phyloP scores from a whole-genome alignment of 2,797 vertebrate genomes.

The Aselliscus stoliczkanus region DNA sequence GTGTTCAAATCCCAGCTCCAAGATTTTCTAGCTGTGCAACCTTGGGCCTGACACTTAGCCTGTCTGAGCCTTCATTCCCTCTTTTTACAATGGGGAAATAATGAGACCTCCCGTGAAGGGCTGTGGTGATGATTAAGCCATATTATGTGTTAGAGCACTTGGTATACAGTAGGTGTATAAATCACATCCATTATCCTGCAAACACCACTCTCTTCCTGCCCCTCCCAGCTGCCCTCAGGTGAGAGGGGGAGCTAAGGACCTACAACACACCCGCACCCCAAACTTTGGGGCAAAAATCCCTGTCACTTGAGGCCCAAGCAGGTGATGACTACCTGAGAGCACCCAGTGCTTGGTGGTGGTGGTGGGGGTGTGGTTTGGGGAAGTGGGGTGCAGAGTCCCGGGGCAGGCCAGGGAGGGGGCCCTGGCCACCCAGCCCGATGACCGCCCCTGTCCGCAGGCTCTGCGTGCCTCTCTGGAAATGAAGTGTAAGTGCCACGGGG shows the following conservation, averaged over 20 bases:
- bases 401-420: conserved; percentile 28
- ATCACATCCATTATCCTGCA: neutral
- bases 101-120: neutral
- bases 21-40: neutral
- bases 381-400: neutral
- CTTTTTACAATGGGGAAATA: neutral
- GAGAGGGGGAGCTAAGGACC: neutral
- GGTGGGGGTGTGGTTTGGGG: neutral
- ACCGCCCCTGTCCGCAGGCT: conserved; percentile 81
- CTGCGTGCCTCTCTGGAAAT: conserved; percentile 93
- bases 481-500: conserved; percentile 99
- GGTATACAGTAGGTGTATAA: neutral
- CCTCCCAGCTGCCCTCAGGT: neutral
- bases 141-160: neutral
- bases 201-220: neutral
- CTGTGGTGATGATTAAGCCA: neutral
- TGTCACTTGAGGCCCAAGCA: neutral
- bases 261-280: neutral
- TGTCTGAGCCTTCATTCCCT: neutral
- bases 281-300: neutral
- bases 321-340: neutral
- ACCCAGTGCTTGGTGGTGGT: neutral
- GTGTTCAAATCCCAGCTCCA: neutral
- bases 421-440: neutral
- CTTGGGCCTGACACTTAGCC: neutral